These are phyloP conservation scores for Drosophila truncata DNA, from an alignment of 1,140 invertebrate species.

Conservation along the genomic window DNA sequence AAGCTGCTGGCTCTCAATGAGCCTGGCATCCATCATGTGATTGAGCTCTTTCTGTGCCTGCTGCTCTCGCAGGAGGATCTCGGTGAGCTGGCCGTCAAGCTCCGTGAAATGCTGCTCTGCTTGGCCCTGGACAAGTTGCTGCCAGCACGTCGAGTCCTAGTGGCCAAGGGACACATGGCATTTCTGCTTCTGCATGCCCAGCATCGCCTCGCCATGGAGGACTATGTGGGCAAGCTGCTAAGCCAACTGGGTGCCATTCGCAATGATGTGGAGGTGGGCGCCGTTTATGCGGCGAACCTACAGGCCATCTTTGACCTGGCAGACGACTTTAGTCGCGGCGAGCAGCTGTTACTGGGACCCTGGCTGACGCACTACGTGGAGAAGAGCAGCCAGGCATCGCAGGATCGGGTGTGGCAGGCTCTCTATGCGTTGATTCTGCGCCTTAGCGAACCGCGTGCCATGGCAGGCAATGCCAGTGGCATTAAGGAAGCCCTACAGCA, in stretches of 20 bases:
- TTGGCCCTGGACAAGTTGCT: slow-evolving; percentile 73
- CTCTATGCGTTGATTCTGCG: slow-evolving; percentile 67
- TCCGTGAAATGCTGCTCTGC: slow-evolving; percentile 73
- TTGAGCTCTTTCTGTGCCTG: slow-evolving; percentile 77
- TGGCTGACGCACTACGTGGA: slow-evolving; percentile 78
- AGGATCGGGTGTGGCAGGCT: slow-evolving; percentile 74
- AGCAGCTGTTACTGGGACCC: slow-evolving; percentile 70
- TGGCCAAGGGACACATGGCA: slow-evolving; percentile 81
- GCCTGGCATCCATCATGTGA: slow-evolving; percentile 80
- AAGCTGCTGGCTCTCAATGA: slow-evolving; percentile 80
- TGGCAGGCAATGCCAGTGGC: slow-evolving; percentile 3
- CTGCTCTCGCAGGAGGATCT: slow-evolving; percentile 61
- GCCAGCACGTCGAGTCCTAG: slow-evolving; percentile 50
- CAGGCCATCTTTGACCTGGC: slow-evolving; percentile 65
- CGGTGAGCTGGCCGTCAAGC: slow-evolving; percentile 58
- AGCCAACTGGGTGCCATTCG: slow-evolving; percentile 62
- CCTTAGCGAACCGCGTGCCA: slow-evolving; percentile 4
- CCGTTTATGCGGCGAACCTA: slow-evolving; percentile 55
- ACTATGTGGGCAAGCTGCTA: slow-evolving; percentile 74
- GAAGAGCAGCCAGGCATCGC: slow-evolving; percentile 66
- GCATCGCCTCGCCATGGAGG: slow-evolving; percentile 48
- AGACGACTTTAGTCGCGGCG: slow-evolving; percentile 68
- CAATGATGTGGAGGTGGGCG: slow-evolving; percentile 65
- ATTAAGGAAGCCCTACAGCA: slow-evolving; percentile 64
- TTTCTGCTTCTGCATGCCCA: slow-evolving; percentile 71